Percentiles rank a stretch among this genome's conserved stretches.
Evolutionary conservation across 1,140 invertebrate genomes (phyloP).

Genomic region (Mactra quadrangularis): DNA sequence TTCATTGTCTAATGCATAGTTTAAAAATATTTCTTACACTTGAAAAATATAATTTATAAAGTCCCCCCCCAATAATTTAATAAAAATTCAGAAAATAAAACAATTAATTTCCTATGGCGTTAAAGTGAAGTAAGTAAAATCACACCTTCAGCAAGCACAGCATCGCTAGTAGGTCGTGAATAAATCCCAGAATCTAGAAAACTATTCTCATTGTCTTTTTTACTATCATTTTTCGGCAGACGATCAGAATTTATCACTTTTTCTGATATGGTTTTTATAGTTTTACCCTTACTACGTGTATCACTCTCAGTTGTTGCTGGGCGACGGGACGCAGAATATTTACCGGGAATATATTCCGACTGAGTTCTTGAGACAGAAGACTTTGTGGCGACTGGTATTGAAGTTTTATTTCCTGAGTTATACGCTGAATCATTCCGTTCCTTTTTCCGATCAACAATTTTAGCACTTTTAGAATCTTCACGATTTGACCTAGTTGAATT

Average conservation of each 20-base stretch:
- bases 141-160: slow-evolving; percentile 68
- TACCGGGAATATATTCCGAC: slow-evolving; percentile 69
- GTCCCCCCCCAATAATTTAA: too few relatives aligned
- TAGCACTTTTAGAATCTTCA: slow-evolving; percentile 43
- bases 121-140: too few relatives aligned
- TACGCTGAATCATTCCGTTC: slow-evolving; percentile 44
- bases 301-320: slow-evolving; percentile 55
- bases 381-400: slow-evolving; percentile 68
- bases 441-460: slow-evolving; percentile 50
- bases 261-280: slow-evolving; percentile 58
- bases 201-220: slow-evolving; percentile 61
- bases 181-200: slow-evolving; percentile 73
- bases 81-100: too few relatives aligned
- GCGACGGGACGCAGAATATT: slow-evolving; percentile 64
- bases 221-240: slow-evolving; percentile 32
- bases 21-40: too few relatives aligned
- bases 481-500: slow-evolving; percentile 36
- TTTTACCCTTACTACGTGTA: slow-evolving; percentile 64
- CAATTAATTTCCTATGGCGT: too few relatives aligned
- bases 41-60: too few relatives aligned
- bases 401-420: slow-evolving; percentile 63
- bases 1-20: too few relatives aligned
- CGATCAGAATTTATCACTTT: slow-evolving; percentile 43
- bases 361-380: slow-evolving; percentile 67
- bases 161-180: slow-evolving; percentile 75